phyloP scores from a whole-genome alignment of 2,113 vertebrate species.

The Phylloscopus whistleri region DNA sequence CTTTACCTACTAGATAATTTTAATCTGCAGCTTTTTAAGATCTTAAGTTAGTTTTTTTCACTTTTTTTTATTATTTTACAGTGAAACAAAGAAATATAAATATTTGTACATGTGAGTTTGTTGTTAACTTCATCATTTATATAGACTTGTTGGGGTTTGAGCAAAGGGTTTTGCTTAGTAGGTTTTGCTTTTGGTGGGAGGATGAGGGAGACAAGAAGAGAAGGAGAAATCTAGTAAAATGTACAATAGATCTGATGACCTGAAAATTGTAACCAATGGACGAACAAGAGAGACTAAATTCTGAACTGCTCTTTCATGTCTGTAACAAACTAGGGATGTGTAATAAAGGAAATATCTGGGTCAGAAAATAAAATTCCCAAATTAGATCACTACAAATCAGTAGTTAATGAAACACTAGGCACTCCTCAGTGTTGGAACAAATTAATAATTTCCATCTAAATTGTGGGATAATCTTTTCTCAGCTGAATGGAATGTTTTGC shows the following conservation, averaged over 20 bases:
- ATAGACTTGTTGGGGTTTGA: neutral
- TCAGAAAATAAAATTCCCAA: slow-evolving; percentile 51
- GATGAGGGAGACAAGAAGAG: neutral
- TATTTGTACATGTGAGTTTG: neutral
- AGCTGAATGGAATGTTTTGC: slow-evolving; percentile 31
- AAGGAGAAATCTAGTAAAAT: neutral
- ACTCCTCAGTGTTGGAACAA: neutral
- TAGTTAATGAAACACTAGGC: slow-evolving; percentile 10
- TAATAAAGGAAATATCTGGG: slow-evolving; percentile 51
- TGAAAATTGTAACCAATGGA: neutral
- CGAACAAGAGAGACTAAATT: neutral
- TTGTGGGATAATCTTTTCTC: neutral
- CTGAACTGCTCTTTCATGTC: neutral
- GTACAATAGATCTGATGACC: neutral
- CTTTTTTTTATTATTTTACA: neutral
- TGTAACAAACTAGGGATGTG: neutral
- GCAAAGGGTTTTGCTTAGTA: neutral
- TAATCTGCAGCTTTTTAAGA: neutral
- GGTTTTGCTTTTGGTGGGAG: neutral
- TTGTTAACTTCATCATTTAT: neutral
- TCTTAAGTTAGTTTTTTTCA: neutral
- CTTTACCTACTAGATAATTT: neutral
- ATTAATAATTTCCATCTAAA: slow-evolving; percentile 27
- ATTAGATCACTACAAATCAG: slow-evolving; percentile 55
- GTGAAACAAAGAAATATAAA: neutral